Base-by-base conservation (phyloP, 2,113 vertebrate species). In the Merops nubicus region DNA sequence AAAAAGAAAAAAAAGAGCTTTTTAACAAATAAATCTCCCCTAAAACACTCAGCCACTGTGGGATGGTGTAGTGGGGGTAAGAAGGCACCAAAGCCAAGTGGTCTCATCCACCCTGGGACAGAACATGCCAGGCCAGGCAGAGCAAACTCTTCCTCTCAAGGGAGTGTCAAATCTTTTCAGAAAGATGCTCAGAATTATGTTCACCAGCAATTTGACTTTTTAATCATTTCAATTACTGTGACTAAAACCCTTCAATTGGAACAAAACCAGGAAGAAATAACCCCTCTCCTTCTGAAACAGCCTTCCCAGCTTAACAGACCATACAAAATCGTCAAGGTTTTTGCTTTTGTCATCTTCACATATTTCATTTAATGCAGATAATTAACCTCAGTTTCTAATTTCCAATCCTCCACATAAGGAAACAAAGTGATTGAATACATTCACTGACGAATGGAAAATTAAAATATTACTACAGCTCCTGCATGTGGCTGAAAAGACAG, bases 361-460 rank as follows among this genome's bases (percentile, higher is more conserved):
- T 96, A 94, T 94, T 96, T 95, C 88, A 80, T 95, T 97, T 96
- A 95, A 95, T 86, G 92, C 88, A 97, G 95, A 96, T 96, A 96
- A 97, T 97, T 97, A 97, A 97, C 95, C 85, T 94, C 95, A 97
- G 96, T 95, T 96, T 95, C 96, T 96, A 95, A 96, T 96, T 96
- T 96, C 96, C 95, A 92, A 93, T 96, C 96, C 92, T 96, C 31
- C 60, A 81, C 92, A 68, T 85, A 96, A 90, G 93, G 85, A 94
- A 96, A 80, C 0, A 0, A 92, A 96, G 83, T 83, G 91, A 95
- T 78, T 94, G 88, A 94, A 93, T 92, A 84, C 72, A 87, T 91
- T 84, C 95, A 93, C 79, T 92, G 96, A 93, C 96, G 94, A 95
- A 96, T 1, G 9, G 90, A 95, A 97, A 96, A 96, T 96, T 94